Evolutionary conservation across 2,113 vertebrate genomes (phyloP).

Genomic region (Todiramphus saurophagus): DNA sequence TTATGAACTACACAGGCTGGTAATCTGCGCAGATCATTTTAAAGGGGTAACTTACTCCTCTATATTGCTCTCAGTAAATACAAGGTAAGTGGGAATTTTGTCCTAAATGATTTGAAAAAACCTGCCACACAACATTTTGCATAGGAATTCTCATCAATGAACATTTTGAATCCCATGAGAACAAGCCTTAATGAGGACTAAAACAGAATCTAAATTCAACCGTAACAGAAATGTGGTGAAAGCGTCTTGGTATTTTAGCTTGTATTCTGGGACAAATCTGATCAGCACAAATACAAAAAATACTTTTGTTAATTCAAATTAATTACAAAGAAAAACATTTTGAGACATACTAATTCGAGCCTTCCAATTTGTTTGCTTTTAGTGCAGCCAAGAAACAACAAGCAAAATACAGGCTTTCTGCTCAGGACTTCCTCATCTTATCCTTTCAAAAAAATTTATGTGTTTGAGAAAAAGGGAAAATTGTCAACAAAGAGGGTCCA

Average conservation of each 20-base stretch:
- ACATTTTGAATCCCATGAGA: not conserved
- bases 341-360: not conserved
- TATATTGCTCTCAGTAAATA: not conserved
- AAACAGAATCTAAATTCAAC: not conserved
- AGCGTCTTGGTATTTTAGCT: not conserved
- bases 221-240: not conserved
- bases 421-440: not conserved
- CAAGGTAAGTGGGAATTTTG: not conserved
- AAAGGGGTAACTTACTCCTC: not conserved
- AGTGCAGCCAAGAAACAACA: not conserved
- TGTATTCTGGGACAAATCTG: not conserved
- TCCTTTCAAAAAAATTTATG: not conserved
- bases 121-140: not conserved
- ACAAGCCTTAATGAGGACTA: not conserved
- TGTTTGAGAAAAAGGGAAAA: not conserved
- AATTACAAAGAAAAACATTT: not conserved
- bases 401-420: not conserved
- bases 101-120: not conserved
- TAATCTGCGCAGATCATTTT: not conserved
- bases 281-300: not conserved
- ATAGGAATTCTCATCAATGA: not conserved
- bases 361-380: not conserved
- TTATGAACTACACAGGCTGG: not conserved
- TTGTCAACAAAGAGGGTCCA: not conserved
- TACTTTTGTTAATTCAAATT: not conserved